These are phyloP conservation scores for Liparis tanakae DNA, from an alignment of 2,797 vertebrate genomes.

Conservation along the genomic window DNA sequence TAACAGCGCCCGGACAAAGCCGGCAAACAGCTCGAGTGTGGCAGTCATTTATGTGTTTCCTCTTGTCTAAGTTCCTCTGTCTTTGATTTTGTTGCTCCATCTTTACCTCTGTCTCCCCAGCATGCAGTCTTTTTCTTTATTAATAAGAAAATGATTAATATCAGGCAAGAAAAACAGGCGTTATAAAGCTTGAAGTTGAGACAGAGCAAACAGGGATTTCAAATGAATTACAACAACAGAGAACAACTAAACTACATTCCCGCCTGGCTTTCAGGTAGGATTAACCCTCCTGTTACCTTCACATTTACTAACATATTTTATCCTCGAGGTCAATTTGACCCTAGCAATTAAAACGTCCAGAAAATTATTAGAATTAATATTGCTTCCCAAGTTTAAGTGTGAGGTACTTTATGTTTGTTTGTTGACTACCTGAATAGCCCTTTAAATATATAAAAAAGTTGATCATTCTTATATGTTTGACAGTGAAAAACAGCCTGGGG, in stretches of 20 bases:
- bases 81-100: slow-evolving; percentile 1
- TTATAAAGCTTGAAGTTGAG: not conserved
- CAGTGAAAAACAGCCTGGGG: too few relatives aligned
- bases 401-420: too few relatives aligned
- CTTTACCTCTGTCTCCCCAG: too few relatives aligned
- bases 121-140: not conserved
- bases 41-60: slow-evolving; percentile 1
- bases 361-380: too few relatives aligned
- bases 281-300: too few relatives aligned
- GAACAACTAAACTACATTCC: not conserved
- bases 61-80: not conserved
- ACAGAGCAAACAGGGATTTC: not conserved
- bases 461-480: too few relatives aligned
- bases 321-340: too few relatives aligned
- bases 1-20: slow-evolving; percentile 35
- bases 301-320: too few relatives aligned
- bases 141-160: slow-evolving; percentile 3
- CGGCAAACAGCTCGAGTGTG: slow-evolving; percentile 17
- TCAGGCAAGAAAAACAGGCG: not conserved
- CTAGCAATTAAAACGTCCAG: too few relatives aligned
- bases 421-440: too few relatives aligned
- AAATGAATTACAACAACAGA: slow-evolving; percentile 11
- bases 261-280: slow-evolving; percentile 8
- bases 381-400: too few relatives aligned
- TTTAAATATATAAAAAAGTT: too few relatives aligned